Evolutionary conservation across 2,888 invertebrate species (phyloP).

Genomic region (Crossocerus cetratus): DNA sequence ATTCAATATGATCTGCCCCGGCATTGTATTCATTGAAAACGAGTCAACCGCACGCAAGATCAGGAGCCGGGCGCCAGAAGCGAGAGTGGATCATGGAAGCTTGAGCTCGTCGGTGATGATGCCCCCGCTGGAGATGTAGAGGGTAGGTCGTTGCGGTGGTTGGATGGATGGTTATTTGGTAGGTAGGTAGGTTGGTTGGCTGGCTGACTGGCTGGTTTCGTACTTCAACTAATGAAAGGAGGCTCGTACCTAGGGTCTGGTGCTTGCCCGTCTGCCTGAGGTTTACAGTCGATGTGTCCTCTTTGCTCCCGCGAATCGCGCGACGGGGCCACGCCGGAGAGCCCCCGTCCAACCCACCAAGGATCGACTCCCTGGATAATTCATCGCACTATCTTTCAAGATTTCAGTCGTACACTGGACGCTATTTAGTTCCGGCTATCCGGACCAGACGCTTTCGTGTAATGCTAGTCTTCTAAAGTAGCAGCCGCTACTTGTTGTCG

Average conservation of each 20-base stretch:
- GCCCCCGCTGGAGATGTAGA: constrained; percentile 50
- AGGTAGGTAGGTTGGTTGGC: constrained; percentile 65
- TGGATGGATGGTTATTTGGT: constrained; percentile 70
- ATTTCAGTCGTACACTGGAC: constrained; percentile 23
- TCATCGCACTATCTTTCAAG: constrained; percentile 54
- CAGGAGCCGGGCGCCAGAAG: constrained; percentile 68
- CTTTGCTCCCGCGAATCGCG: constrained; percentile 61
- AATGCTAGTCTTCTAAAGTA: no score
- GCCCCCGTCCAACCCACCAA: not conserved
- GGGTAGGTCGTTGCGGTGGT: constrained; percentile 61
- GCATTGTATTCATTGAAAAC: constrained; percentile 77
- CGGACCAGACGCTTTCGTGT: not conserved
- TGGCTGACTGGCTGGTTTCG: constrained; percentile 67
- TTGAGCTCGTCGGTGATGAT: constrained; percentile 55
- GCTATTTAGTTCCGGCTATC: constrained; percentile 13
- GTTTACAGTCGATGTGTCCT: constrained; percentile 74
- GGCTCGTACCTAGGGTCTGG: constrained; percentile 68
- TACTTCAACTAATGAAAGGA: constrained; percentile 77
- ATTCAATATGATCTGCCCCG: constrained; percentile 76
- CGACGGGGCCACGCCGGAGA: constrained; percentile 34
- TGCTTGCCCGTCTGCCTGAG: constrained; percentile 67
- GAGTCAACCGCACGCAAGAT: constrained; percentile 77
- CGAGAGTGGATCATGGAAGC: constrained; percentile 70
- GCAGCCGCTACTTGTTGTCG: no score
- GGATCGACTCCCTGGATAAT: constrained; percentile 29